These are phyloP conservation scores for Pherbina coryleti DNA, from an alignment of 2,888 invertebrate species.

Conservation along the genomic window DNA sequence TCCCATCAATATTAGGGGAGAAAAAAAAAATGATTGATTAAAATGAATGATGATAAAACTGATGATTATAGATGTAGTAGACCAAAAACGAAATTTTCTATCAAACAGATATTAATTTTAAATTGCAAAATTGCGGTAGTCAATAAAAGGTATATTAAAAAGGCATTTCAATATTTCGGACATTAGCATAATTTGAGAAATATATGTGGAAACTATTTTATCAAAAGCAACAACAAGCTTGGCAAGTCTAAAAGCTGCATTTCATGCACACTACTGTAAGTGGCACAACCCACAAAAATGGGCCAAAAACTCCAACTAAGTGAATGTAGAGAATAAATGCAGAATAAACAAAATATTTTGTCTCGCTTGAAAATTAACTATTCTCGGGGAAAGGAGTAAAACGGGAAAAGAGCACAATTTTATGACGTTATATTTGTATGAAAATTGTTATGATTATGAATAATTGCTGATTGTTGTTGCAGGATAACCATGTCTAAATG, in stretches of 20 bases:
- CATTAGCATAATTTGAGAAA: constrained; percentile 35
- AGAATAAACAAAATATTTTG: background rate
- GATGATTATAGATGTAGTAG: too few species aligned
- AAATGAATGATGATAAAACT: too few species aligned
- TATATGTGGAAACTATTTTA: background rate
- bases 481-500: constrained; percentile 13
- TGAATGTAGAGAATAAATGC: background rate
- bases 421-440: background rate
- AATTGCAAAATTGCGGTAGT: background rate
- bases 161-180: constrained; percentile 36
- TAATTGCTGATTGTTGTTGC: constrained; percentile 18
- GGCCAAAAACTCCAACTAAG: background rate
- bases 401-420: too few species aligned
- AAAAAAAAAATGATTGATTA: too few species aligned
- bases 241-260: background rate
- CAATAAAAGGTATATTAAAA: constrained; percentile 45
- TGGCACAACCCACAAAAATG: background rate
- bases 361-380: background rate
- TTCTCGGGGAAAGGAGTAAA: background rate
- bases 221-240: background rate
- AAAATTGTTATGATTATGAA: constrained; percentile 16
- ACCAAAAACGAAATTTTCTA: too few species aligned
- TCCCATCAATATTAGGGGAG: too few species aligned
- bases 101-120: too few species aligned
- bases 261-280: background rate